Conservation (phyloP, 2,797 vertebrate genomes). For the Echiichthys vipera region DNA sequence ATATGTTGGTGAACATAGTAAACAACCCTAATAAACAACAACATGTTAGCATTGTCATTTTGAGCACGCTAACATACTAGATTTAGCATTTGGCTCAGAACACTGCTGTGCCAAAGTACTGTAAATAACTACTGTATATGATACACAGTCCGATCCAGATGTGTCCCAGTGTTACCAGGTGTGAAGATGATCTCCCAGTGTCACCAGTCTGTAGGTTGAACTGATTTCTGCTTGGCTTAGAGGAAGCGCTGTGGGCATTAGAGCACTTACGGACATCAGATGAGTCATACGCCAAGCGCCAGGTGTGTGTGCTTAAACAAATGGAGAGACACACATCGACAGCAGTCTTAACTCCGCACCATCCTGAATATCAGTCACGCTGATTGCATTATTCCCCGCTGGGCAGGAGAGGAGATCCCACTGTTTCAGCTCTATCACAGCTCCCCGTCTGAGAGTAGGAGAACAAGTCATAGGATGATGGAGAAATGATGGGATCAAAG, state of each 20-base stretch:
- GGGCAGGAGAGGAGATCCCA: slow-evolving; percentile 53
- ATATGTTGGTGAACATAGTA: neutral
- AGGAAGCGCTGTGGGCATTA: slow-evolving; percentile 39
- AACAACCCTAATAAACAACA: neutral
- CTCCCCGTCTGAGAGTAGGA: slow-evolving; percentile 35
- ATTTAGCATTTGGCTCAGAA: neutral
- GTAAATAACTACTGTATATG: neutral
- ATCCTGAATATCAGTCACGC: slow-evolving; percentile 62
- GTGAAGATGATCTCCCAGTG: slow-evolving; percentile 18
- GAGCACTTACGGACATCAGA: slow-evolving; percentile 55
- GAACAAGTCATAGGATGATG: slow-evolving; percentile 51
- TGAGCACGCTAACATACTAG: neutral
- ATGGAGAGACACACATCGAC: slow-evolving; percentile 1
- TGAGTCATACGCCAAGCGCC: slow-evolving; percentile 60
- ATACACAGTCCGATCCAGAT: slow-evolving; percentile 2
- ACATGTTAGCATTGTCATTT: neutral
- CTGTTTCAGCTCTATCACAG: slow-evolving; percentile 54
- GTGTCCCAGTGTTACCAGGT: neutral
- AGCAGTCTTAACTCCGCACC: slow-evolving; percentile 48
- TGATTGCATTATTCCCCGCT: slow-evolving; percentile 75
- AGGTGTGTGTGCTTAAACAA: neutral
- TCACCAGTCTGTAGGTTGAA: slow-evolving; percentile 27
- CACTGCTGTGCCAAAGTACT: neutral
- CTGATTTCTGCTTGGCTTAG: slow-evolving; percentile 39
- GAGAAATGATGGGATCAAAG: slow-evolving; percentile 37